Evolutionary conservation across 2,888 invertebrate species (phyloP).

Genomic region (Drosophila kanekoi): DNA sequence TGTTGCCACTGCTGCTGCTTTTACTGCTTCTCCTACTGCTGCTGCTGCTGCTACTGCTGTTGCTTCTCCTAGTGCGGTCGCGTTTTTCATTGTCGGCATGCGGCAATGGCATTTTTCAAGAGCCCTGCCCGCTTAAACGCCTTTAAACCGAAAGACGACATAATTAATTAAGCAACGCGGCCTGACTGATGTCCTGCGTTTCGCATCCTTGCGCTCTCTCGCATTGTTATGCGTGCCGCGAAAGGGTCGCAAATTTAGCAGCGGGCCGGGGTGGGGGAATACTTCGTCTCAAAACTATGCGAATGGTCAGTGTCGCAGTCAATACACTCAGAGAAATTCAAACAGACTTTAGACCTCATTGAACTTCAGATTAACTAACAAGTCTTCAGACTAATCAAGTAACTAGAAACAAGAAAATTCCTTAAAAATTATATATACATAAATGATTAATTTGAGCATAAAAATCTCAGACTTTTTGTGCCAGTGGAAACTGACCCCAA

Average conservation of each 20-base stretch:
- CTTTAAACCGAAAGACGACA: slow-evolving; percentile 81
- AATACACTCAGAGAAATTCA: not conserved
- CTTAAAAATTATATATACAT: not conserved
- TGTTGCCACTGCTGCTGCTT: slow-evolving; percentile 55
- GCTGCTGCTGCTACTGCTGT: slow-evolving; percentile 32
- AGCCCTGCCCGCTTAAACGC: slow-evolving; percentile 64
- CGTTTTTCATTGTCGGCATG: slow-evolving; percentile 81
- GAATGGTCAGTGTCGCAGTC: slow-evolving; percentile 44
- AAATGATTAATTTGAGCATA: not conserved
- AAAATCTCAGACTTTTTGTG: not conserved
- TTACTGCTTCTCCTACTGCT: slow-evolving; percentile 21
- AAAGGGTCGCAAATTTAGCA: slow-evolving; percentile 64
- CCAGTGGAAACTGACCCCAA: slow-evolving; percentile 40
- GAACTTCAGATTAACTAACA: too few species aligned
- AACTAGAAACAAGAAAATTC: too few species aligned
- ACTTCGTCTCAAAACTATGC: slow-evolving; percentile 26
- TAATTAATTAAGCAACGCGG: slow-evolving; percentile 78
- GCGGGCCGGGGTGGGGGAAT: slow-evolving; percentile 5
- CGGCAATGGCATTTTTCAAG: slow-evolving; percentile 80
- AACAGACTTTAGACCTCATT: too few species aligned
- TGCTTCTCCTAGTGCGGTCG: slow-evolving; percentile 67
- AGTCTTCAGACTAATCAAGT: too few species aligned
- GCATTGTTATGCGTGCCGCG: slow-evolving; percentile 74
- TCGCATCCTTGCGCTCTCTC: slow-evolving; percentile 5
- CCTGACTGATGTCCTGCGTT: slow-evolving; percentile 71